These are phyloP conservation scores for Schrankia costaestrigalis DNA, from an alignment of 2,888 invertebrate genomes.

Conservation along the genomic window DNA sequence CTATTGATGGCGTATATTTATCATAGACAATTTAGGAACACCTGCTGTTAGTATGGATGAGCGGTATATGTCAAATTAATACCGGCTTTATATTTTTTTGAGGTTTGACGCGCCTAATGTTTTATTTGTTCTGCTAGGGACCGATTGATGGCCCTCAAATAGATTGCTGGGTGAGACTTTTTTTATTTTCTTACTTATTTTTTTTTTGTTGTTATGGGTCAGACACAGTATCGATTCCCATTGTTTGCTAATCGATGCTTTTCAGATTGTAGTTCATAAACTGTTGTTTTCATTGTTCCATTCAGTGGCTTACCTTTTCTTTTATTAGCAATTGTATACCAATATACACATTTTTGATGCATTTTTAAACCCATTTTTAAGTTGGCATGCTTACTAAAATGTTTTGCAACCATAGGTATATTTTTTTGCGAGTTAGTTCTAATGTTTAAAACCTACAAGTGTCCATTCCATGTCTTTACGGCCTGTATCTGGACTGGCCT, in stretches of 20 bases:
- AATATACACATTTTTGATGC: too few species aligned
- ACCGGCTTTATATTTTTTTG: constrained; percentile 42
- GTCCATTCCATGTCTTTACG: too few species aligned
- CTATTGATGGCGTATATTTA: constrained; percentile 73
- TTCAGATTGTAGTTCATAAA: constrained; percentile 4
- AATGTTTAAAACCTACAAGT: too few species aligned
- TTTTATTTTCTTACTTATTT: constrained; percentile 22
- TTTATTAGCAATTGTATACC: too few species aligned
- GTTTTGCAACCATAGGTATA: too few species aligned
- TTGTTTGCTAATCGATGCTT: constrained; percentile 25
- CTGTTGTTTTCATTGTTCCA: neutral
- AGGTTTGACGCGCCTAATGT: constrained; percentile 44
- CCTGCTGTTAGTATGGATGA: constrained; percentile 69
- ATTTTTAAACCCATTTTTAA: too few species aligned
- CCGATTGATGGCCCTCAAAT: constrained; percentile 37
- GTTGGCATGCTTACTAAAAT: too few species aligned
- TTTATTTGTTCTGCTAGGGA: constrained; percentile 43
- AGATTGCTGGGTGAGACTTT: constrained; percentile 29
- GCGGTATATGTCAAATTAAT: constrained; percentile 69
- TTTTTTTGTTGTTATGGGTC: constrained; percentile 22
- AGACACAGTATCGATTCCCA: constrained; percentile 23
- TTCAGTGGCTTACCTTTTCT: neutral
- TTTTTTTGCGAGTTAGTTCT: too few species aligned
- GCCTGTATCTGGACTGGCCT: too few species aligned
- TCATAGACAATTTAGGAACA: constrained; percentile 73